Conservation (phyloP, 2,113 vertebrate species). For the Lota lota region DNA sequence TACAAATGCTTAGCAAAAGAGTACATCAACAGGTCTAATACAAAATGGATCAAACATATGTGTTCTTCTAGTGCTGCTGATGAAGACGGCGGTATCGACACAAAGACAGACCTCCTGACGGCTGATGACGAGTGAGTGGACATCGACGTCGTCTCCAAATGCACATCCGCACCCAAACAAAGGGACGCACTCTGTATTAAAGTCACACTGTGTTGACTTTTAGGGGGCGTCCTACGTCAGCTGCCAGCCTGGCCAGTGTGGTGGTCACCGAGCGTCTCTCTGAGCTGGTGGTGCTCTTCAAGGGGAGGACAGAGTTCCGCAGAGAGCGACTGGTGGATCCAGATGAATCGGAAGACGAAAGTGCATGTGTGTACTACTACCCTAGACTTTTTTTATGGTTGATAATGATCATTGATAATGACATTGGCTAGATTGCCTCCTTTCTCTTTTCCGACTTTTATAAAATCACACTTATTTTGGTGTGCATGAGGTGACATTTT, state of each 20-base stretch:
- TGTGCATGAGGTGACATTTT: too few species aligned
- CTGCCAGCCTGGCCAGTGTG: conserved; percentile 74
- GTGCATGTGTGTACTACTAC: conserved; percentile 43
- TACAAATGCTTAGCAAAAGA: too few species aligned
- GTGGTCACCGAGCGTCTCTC: conserved; percentile 80
- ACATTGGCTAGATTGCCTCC: too few species aligned
- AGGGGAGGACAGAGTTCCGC: conserved; percentile 81
- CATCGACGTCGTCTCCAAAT: not conserved
- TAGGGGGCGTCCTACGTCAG: conserved; percentile 72
- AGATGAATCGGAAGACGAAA: conserved; percentile 86
- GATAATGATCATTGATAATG: too few species aligned
- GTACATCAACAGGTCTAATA: too few species aligned
- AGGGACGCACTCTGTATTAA: not conserved
- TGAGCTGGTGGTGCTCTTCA: conserved; percentile 87
- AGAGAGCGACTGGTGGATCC: conserved; percentile 87
- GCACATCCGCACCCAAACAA: not conserved
- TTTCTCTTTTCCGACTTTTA: too few species aligned
- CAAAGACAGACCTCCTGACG: conserved; percentile 44
- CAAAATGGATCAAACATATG: too few species aligned
- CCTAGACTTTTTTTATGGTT: too few species aligned
- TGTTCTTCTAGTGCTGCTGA: not conserved
- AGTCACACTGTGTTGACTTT: not conserved
- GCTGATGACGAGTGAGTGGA: conserved; percentile 68
- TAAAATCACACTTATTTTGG: not conserved
- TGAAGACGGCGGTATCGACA: not conserved